Conservation (phyloP, 2,797 vertebrate species). For the Pterois miles region DNA sequence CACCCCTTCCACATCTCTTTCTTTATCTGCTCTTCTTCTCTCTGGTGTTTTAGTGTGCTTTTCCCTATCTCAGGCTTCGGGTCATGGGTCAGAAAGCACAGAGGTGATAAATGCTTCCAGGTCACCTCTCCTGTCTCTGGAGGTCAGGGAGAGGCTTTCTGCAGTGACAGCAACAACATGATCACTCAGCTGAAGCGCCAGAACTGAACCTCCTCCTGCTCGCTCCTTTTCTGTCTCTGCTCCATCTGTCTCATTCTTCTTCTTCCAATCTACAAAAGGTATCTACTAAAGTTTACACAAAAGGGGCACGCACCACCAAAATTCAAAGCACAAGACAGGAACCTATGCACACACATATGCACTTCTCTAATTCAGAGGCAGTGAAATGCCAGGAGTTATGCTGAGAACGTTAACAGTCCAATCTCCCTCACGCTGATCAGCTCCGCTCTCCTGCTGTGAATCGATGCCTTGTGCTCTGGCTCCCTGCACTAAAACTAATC, state of each 20-base stretch:
- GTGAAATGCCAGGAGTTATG: constrained; percentile 20
- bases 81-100: constrained; percentile 64
- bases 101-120: constrained; percentile 80
- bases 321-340: not conserved
- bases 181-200: constrained; percentile 64
- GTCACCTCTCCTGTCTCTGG: constrained; percentile 67
- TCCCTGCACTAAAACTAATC: constrained; percentile 60
- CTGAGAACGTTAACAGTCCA: constrained; percentile 32
- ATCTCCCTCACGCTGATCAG: constrained; percentile 53
- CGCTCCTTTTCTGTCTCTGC: constrained; percentile 15
- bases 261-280: constrained; percentile 10
- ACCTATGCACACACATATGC: not conserved
- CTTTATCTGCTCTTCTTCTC: not conserved
- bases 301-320: not conserved
- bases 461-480: constrained; percentile 62
- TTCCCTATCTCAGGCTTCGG: constrained; percentile 40
- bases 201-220: constrained; percentile 46
- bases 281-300: not conserved
- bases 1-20: constrained; percentile 1
- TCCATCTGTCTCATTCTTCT: constrained; percentile 26
- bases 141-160: constrained; percentile 59
- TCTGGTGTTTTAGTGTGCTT: constrained; percentile 16
- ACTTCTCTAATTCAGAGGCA: constrained; percentile 12
- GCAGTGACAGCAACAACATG: constrained; percentile 68
- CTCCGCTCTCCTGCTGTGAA: constrained; percentile 56